Evolutionary conservation across 2,888 invertebrate genomes (phyloP).

Genomic region (Hirtodrosophila cameraria): DNA sequence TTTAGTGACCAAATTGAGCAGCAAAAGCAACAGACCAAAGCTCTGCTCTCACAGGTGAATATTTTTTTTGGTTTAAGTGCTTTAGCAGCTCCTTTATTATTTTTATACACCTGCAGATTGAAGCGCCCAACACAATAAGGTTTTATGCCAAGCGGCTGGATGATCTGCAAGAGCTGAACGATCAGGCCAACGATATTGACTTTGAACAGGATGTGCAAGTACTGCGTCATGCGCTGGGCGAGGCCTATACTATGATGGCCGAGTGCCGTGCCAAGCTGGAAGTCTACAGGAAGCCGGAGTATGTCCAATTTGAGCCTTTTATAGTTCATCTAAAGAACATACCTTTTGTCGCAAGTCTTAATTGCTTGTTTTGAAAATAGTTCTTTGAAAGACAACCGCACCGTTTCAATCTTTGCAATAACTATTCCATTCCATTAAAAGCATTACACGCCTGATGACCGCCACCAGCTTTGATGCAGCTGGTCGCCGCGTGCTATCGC

Average conservation of each 20-base stretch:
- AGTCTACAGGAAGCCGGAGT: slow-evolving; percentile 82
- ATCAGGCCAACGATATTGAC: slow-evolving; percentile 87
- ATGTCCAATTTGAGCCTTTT: slow-evolving; percentile 33
- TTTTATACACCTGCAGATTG: slow-evolving; percentile 79
- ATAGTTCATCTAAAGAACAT: too few relatives aligned
- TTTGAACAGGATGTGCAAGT: slow-evolving; percentile 87
- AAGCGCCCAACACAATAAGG: slow-evolving; percentile 86
- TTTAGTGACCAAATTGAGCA: slow-evolving; percentile 88
- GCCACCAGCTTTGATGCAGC: slow-evolving; percentile 78
- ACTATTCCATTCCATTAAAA: slow-evolving; percentile 36
- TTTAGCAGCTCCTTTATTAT: neutral
- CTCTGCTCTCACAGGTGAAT: slow-evolving; percentile 81
- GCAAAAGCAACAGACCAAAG: slow-evolving; percentile 85
- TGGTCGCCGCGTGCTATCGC: slow-evolving; percentile 86
- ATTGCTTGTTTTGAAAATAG: too few relatives aligned
- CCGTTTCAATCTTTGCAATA: too few relatives aligned
- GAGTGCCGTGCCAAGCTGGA: slow-evolving; percentile 83
- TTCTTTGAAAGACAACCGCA: too few relatives aligned
- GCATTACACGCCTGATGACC: slow-evolving; percentile 76
- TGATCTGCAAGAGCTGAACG: slow-evolving; percentile 86
- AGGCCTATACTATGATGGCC: slow-evolving; percentile 83
- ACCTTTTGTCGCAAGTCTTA: too few relatives aligned
- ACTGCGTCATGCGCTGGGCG: slow-evolving; percentile 84
- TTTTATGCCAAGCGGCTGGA: slow-evolving; percentile 85
- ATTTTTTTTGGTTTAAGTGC: too few relatives aligned